Evolutionary conservation across 2,797 vertebrate genomes (phyloP).

Genomic region (Tenualosa ilisha): DNA sequence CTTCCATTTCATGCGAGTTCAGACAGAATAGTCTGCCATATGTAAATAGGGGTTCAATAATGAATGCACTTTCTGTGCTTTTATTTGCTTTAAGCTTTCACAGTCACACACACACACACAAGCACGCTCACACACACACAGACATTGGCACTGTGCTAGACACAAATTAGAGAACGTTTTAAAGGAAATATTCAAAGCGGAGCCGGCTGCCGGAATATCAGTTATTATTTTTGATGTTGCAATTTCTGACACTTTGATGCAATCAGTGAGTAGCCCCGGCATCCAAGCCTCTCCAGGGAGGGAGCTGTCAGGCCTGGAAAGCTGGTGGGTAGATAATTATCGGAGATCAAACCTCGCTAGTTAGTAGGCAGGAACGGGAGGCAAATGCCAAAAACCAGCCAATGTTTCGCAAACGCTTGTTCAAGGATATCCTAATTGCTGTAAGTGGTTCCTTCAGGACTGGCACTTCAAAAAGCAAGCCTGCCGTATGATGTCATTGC

Average conservation of each 20-base stretch:
- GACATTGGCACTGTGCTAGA: conserved; percentile 71
- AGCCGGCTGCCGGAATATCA: conserved; percentile 80
- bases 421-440: conserved; percentile 99
- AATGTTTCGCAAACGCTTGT: conserved; percentile 95
- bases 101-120: conserved; percentile 73
- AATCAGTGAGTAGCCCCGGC: conserved; percentile 78
- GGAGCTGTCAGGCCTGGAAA: conserved; percentile 85
- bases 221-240: conserved; percentile 90
- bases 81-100: conserved; percentile 81
- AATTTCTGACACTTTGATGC: conserved; percentile 85
- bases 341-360: conserved; percentile 92
- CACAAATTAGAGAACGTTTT: conserved; percentile 86
- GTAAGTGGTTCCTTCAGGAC: conserved; percentile 95
- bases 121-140: conserved; percentile 71
- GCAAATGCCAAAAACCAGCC: conserved; percentile 90
- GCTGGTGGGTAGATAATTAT: conserved; percentile 89
- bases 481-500: conserved; percentile 88
- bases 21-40: conserved; percentile 76
- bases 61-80: conserved; percentile 80
- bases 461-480: conserved; percentile 89
- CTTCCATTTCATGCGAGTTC: conserved; percentile 76
- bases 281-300: conserved; percentile 81
- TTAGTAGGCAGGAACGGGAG: conserved; percentile 86
- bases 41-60: conserved; percentile 82
- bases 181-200: conserved; percentile 83